phyloP scores from a whole-genome alignment of 2,797 vertebrate species.

The Halcyon chelicuti region DNA sequence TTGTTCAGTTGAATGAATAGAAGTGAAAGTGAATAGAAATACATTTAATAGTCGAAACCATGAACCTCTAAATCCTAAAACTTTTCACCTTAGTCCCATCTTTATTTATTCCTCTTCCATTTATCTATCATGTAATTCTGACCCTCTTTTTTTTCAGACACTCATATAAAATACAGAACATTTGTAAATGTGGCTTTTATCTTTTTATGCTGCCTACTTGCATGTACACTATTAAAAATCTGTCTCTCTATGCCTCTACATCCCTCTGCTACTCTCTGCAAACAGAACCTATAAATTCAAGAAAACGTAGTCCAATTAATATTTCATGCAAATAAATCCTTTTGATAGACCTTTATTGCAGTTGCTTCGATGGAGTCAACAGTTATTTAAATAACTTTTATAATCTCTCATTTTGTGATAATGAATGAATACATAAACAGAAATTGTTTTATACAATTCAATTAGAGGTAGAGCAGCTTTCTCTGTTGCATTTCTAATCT shows the following conservation, averaged over 20 bases:
- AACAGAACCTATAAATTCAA: neutral
- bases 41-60: neutral
- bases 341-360: neutral
- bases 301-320: neutral
- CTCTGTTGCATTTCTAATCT: neutral
- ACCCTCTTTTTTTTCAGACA: neutral
- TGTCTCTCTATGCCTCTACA: neutral
- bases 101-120: neutral
- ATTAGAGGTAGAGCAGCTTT: neutral
- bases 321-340: neutral
- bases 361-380: neutral
- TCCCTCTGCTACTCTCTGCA: neutral
- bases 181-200: neutral
- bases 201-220: neutral
- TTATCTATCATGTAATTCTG: neutral
- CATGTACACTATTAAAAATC: neutral
- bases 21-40: neutral
- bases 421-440: neutral
- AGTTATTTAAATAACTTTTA: neutral
- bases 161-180: neutral
- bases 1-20: neutral
- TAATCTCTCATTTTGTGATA: slow-evolving; percentile 18
- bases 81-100: neutral
- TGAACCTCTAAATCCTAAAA: neutral
- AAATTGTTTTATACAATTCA: neutral